Percentiles rank a stretch among this genome's conserved stretches.
These are phyloP conservation scores for Mantis religiosa DNA, from an alignment of 2,888 invertebrate species.

Conservation along the genomic window DNA sequence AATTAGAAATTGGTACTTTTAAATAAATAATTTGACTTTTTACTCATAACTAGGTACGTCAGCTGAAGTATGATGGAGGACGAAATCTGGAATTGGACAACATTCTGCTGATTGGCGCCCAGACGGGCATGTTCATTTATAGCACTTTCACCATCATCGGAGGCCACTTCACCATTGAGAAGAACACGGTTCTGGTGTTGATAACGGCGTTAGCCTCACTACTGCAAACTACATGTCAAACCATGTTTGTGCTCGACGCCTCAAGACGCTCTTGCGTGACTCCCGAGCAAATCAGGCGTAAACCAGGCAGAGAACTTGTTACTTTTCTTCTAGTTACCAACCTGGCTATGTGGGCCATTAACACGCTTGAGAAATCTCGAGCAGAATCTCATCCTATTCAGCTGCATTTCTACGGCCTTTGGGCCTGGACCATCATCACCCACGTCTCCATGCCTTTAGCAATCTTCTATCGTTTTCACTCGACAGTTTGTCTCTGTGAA, in stretches of 20 bases:
- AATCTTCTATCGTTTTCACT: constrained; percentile 92
- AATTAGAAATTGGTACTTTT: neutral
- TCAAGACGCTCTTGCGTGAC: constrained; percentile 79
- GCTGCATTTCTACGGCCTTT: constrained; percentile 84
- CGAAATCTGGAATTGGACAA: constrained; percentile 83
- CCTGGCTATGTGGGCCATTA: constrained; percentile 91
- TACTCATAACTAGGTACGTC: constrained; percentile 54
- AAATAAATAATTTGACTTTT: neutral
- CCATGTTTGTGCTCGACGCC: constrained; percentile 87
- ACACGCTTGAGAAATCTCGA: constrained; percentile 84
- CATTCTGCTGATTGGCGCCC: constrained; percentile 85
- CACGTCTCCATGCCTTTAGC: constrained; percentile 90
- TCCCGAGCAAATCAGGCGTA: constrained; percentile 75
- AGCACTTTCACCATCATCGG: constrained; percentile 92
- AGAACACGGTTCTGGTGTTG: constrained; percentile 75
- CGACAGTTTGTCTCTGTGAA: constrained; percentile 91
- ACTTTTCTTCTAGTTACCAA: constrained; percentile 88
- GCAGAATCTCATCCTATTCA: constrained; percentile 91
- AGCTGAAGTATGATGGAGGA: constrained; percentile 77
- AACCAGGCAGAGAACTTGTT: constrained; percentile 89
- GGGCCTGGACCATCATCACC: constrained; percentile 95
- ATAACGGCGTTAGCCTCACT: constrained; percentile 81
- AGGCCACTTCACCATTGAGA: constrained; percentile 79
- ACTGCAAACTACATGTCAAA: constrained; percentile 84
- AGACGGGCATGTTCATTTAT: constrained; percentile 91